Base-by-base conservation (phyloP, 2,113 vertebrate species). In the Hymenochirus boettgeri region DNA sequence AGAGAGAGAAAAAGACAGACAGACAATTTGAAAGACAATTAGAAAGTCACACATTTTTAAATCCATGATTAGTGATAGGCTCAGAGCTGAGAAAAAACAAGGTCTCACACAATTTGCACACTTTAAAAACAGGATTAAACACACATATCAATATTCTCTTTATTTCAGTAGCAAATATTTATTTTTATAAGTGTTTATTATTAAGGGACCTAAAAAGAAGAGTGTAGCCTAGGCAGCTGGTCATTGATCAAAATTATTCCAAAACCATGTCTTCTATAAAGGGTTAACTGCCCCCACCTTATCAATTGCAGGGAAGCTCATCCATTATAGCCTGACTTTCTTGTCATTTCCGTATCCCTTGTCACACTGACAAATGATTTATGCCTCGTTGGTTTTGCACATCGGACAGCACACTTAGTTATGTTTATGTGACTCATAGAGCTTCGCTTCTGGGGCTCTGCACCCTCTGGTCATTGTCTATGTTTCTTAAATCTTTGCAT, bases 291-390 rank as follows among this genome's bases (percentile, higher is more conserved):
- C 57, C 56, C 65, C 65, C 64, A 56, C 65, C 56, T 60, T 69
- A 59, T 69, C 56, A 42, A 27, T 58, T 60, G 57, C 57, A 60
- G 56, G 56, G 17, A 26, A 57, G 65, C 65, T 69, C 65, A 69
- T 69, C 65, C 65, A 69, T 69, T 69, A 69, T 69, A 69, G 47
- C 65, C 35, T 69, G 65, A 69, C 65, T 59, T 58, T 46, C 65
- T 69, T 69, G 65, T 69, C 65, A 69, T 69, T 69, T 60, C 24
- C 46, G 56, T 69, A 57, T 69, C 65, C 65, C 65, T 69, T 69
- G 65, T 69, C 65, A 69, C 48, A 24, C 65, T 69, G 65, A 69
- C 65, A 69, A 69, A 69, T 69, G 65, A 69, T 69, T 69, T 69
- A 69, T 59, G 65, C 56, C 65, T 60, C 46, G 57, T 69, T 69